phyloP scores from a whole-genome alignment of 2,888 invertebrate species.

The Orchestes rusci region DNA sequence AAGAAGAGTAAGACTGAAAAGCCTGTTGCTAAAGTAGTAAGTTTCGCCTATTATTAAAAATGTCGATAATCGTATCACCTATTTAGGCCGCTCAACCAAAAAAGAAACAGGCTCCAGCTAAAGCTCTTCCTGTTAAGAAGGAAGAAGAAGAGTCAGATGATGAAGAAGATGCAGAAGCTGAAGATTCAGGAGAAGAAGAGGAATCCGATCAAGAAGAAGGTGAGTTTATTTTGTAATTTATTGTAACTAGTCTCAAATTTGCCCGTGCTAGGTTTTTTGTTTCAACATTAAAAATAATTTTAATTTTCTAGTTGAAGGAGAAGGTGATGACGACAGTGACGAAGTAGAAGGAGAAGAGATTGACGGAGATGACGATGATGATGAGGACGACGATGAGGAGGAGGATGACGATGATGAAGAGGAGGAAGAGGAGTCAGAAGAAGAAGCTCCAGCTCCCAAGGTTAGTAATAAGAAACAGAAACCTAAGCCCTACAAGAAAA shows the following conservation, averaged over 20 bases:
- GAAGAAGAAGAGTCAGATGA: conserved; percentile 7
- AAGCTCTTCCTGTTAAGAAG: neutral
- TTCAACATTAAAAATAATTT: too few species aligned
- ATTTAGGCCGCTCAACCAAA: conserved; percentile 1
- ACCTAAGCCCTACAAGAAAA: conserved; percentile 26
- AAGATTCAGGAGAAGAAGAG: conserved; percentile 15
- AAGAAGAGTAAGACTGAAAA: conserved; percentile 5
- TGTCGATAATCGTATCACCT: too few species aligned
- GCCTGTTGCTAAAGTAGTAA: conserved; percentile 5
- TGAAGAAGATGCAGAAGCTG: conserved; percentile 19
- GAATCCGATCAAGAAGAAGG: conserved; percentile 18
- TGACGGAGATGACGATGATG: conserved; percentile 16
- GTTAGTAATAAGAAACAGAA: conserved; percentile 26
- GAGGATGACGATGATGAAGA: conserved; percentile 25
- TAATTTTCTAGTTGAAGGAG: too few species aligned
- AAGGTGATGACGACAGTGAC: conserved; percentile 23
- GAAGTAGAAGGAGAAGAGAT: conserved; percentile 22
- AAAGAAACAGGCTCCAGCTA: conserved; percentile 7
- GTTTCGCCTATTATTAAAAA: too few species aligned
- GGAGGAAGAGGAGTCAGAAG: conserved; percentile 24
- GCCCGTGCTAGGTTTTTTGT: too few species aligned
- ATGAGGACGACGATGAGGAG: conserved; percentile 22
- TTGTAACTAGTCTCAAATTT: neutral
- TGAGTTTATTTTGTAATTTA: conserved; percentile 3
- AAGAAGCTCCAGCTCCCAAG: conserved; percentile 20